A percentile compares a stretch with the other conserved stretches of the same genome.
Conservation (phyloP, 2,797 vertebrate species). For the Pagetopsis macropterus region DNA sequence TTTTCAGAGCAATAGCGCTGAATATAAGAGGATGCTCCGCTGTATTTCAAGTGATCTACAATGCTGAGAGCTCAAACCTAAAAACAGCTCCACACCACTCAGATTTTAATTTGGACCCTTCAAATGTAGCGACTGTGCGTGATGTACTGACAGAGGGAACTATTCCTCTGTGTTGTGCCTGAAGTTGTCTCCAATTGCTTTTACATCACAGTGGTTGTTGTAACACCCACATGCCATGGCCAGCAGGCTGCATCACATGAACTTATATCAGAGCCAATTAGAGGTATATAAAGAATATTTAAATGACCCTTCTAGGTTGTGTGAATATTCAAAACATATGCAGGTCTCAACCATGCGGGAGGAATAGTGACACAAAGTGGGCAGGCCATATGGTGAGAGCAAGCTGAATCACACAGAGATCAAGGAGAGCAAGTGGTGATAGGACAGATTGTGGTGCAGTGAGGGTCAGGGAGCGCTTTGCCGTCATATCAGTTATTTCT, state of each 20-base stretch:
- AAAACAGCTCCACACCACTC: neutral
- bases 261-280: constrained; percentile 55
- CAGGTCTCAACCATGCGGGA: neutral
- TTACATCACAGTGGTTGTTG: constrained; percentile 33
- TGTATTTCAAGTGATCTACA: constrained; percentile 6
- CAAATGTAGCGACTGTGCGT: constrained; percentile 19
- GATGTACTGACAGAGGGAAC: constrained; percentile 9
- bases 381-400: constrained; percentile 56
- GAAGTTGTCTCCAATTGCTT: constrained; percentile 25
- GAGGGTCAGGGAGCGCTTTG: constrained; percentile 44
- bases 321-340: constrained; percentile 17
- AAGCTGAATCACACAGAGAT: constrained; percentile 60
- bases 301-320: constrained; percentile 16
- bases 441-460: constrained; percentile 64
- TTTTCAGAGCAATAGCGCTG: constrained; percentile 36
- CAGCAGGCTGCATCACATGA: constrained; percentile 46
- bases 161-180: constrained; percentile 17
- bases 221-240: constrained; percentile 11
- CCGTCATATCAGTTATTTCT: constrained; percentile 28
- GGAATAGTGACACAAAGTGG: constrained; percentile 29
- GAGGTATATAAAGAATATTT: constrained; percentile 18
- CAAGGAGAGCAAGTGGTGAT: constrained; percentile 53
- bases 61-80: constrained; percentile 12
- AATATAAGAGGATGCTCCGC: constrained; percentile 18
- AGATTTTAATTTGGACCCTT: neutral